Evolutionary conservation across 1,140 invertebrate genomes (phyloP).

Genomic region (Microplitis demolitor): DNA sequence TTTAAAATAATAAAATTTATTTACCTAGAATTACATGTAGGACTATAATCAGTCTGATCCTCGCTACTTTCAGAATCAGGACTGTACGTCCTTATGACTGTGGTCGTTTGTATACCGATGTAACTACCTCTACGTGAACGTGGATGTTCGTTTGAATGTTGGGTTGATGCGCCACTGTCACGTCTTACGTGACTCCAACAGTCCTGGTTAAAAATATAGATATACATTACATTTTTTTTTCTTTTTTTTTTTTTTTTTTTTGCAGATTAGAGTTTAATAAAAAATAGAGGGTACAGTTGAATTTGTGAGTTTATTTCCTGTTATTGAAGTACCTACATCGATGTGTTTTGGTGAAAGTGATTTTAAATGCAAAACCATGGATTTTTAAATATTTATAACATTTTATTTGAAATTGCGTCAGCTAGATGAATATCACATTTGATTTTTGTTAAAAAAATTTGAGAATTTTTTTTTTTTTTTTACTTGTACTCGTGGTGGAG

Average conservation of each 20-base stretch:
- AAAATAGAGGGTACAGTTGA: too few relatives aligned
- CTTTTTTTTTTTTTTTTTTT: background rate
- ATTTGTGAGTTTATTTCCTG: too few relatives aligned
- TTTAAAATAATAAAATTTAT: background rate
- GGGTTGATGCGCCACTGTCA: conserved; percentile 73
- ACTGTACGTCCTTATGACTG: conserved; percentile 54
- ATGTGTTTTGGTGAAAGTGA: background rate
- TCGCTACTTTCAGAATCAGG: conserved; percentile 56
- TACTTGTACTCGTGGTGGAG: conserved; percentile 62
- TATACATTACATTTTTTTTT: background rate
- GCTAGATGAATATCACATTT: background rate
- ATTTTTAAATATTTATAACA: too few relatives aligned
- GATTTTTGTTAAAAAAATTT: background rate
- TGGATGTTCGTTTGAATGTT: conserved; percentile 63
- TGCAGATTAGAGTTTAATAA: too few relatives aligned
- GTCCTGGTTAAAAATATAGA: conserved; percentile 35
- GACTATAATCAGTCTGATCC: conserved; percentile 57
- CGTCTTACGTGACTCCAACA: conserved; percentile 60
- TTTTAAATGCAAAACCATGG: too few relatives aligned
- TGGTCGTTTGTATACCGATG: conserved; percentile 45
- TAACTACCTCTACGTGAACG: conserved; percentile 56
- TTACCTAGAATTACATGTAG: conserved; percentile 57
- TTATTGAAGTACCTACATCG: too few relatives aligned
- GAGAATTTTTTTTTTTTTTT: too few relatives aligned
- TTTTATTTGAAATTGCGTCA: background rate